Evolutionary conservation across 2,113 vertebrate genomes (phyloP), one percentile per base, ranked within the genome.

Genomic region (Rhabdomys dilectus): DNA sequence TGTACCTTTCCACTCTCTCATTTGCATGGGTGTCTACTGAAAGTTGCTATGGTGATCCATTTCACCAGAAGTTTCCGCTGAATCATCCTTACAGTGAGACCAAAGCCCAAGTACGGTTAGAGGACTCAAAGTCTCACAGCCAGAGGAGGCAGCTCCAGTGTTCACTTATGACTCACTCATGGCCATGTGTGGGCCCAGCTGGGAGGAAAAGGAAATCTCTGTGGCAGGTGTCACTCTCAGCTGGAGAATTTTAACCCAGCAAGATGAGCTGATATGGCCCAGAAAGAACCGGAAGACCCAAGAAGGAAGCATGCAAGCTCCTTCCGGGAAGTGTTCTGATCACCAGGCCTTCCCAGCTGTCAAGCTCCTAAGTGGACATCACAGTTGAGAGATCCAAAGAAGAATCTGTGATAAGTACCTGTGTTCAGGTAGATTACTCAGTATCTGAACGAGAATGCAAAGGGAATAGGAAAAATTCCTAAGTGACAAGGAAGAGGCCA

Each of bases 31-130:
- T 97, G 64, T 89, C 97, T 97, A 94, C 39, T 97, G 96, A 97
- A 98, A 97, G 97, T 97, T 98, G 92, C 97, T 98, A 97, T 97
- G 96, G 98, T 95, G 94, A 98, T 97, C 95, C 86, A 93, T 97
- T 97, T 97, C 96, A 96, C 97, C 96, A 95, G 70, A 97, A 97
- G 75, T 98, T 98, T 98, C 98, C 96, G 97, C 97, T 98, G 98
- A 98, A 97, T 98, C 98, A 98, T 97, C 95, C 96, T 91, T 89
- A 96, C 94, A 39, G 77, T 34, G 86, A 93, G 13, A 97, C 78
- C 89, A 97, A 97, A 97, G 92, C 97, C 91, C 81, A 80, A 96
- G 82, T 97, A 97, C 96, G 97, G 97, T 98, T 95, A 96, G 96
- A 85, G 96, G 93, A 93, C 91, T 86, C 64, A n/a, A 89, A 89